These are phyloP conservation scores for Acanthiza pusilla DNA, from an alignment of 2,797 vertebrate genomes.

Conservation along the genomic window DNA sequence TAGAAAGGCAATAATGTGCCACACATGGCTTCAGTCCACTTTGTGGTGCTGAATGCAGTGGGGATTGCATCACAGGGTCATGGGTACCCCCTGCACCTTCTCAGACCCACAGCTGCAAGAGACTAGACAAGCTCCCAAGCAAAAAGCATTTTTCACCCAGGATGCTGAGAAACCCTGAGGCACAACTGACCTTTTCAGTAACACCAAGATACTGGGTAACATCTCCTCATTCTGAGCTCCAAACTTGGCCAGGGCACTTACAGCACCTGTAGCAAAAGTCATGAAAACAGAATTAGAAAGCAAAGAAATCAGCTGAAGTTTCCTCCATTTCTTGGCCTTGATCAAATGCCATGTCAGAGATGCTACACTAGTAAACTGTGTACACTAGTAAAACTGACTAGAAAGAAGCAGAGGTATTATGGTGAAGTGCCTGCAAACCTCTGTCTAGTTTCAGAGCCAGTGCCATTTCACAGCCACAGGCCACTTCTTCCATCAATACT, in stretches of 20 bases:
- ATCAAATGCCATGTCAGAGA: background rate
- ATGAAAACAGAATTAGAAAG: background rate
- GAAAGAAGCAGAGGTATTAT: background rate
- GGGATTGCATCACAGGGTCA: background rate
- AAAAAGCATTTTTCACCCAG: background rate
- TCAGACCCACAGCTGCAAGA: background rate
- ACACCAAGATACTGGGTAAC: conserved; percentile 79
- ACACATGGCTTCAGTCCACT: background rate
- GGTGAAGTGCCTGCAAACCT: background rate
- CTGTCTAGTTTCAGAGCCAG: background rate
- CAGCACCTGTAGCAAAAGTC: conserved; percentile 67
- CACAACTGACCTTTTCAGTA: conserved; percentile 75
- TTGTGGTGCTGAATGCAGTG: background rate
- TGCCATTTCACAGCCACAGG: background rate
- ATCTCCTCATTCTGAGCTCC: conserved; percentile 83
- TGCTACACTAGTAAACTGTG: background rate
- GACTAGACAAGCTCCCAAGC: background rate
- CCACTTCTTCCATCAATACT: background rate
- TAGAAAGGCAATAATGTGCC: background rate
- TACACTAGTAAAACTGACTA: background rate
- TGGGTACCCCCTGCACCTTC: background rate
- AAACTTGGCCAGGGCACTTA: conserved; percentile 82
- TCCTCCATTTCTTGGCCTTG: background rate
- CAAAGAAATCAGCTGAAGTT: background rate
- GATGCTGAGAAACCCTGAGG: background rate